These are phyloP conservation scores for Pterocles gutturalis DNA, from an alignment of 2,113 vertebrate species.

Conservation along the genomic window DNA sequence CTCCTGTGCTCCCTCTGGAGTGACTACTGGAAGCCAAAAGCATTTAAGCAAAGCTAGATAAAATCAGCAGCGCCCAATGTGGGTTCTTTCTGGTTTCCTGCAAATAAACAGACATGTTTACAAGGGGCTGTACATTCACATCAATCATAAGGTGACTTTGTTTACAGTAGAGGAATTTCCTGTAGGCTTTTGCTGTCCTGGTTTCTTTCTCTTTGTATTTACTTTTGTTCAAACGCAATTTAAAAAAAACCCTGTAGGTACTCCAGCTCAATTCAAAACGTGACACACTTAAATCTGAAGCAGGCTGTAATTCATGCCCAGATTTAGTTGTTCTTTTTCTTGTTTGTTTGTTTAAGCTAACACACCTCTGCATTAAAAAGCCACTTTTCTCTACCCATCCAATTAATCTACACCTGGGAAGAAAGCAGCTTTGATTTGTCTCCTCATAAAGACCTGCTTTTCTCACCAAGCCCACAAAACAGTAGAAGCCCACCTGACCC, in stretches of 20 bases:
- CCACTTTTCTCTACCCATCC: conserved; percentile 33
- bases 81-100: conserved; percentile 71
- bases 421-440: conserved; percentile 14
- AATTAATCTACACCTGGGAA: conserved; percentile 52
- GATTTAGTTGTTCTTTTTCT: conserved; percentile 58
- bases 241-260: conserved; percentile 57
- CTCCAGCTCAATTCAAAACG: conserved; percentile 43
- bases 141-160: conserved; percentile 75
- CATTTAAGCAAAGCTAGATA: conserved; percentile 71
- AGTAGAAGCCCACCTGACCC: not conserved
- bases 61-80: conserved; percentile 66
- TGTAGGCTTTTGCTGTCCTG: conserved; percentile 71
- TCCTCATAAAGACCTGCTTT: conserved; percentile 22
- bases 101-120: conserved; percentile 75
- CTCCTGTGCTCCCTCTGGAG: conserved; percentile 43
- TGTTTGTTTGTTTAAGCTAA: conserved; percentile 74
- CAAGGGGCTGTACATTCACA: conserved; percentile 74
- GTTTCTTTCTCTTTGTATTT: conserved; percentile 74
- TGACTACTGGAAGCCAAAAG: conserved; percentile 73
- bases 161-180: conserved; percentile 71
- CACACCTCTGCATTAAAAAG: conserved; percentile 61
- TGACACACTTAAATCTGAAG: conserved; percentile 61
- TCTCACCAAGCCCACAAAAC: not conserved
- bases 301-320: conserved; percentile 55
- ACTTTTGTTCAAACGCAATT: conserved; percentile 67